Evolutionary conservation across 2,888 invertebrate genomes (phyloP).

Genomic region (Ephialtes manifestator): DNA sequence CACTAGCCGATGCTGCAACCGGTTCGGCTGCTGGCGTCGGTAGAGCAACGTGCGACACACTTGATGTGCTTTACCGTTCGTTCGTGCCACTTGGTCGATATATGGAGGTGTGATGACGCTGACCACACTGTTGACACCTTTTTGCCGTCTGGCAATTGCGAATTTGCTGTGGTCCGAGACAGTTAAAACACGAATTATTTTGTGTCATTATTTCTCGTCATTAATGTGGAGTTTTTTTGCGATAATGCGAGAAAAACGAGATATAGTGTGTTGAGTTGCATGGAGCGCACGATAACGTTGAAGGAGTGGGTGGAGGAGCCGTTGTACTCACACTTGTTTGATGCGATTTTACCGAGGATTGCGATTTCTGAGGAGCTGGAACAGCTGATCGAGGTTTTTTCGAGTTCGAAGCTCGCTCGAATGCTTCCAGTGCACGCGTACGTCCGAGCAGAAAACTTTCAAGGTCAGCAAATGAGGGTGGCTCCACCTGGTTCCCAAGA

Average conservation of each 20-base stretch:
- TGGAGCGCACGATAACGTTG: neutral
- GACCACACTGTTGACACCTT: constrained; percentile 17
- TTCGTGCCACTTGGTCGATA: neutral
- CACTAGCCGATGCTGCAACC: neutral
- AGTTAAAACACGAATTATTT: constrained; percentile 42
- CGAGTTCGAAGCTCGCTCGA: neutral
- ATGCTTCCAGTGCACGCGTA: no score
- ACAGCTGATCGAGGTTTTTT: constrained; percentile 59
- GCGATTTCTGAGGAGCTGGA: neutral
- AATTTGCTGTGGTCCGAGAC: constrained; percentile 39
- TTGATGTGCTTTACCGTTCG: neutral
- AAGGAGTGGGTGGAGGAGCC: neutral
- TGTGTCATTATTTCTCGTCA: constrained; percentile 28
- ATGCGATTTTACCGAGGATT: neutral
- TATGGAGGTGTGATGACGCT: constrained; percentile 43
- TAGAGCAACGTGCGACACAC: neutral
- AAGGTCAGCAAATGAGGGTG: neutral
- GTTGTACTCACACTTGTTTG: neutral
- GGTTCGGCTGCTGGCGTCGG: neutral
- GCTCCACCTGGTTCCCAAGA: neutral
- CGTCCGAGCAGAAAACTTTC: no score
- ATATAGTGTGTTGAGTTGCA: constrained; percentile 33
- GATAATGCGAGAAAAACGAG: constrained; percentile 33
- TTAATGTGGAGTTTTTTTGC: constrained; percentile 32
- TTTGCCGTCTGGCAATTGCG: constrained; percentile 27